Percentiles rank a stretch among this genome's conserved stretches.
Conservation (phyloP, 2,113 vertebrate species). For the Hippocampus barbouri region DNA sequence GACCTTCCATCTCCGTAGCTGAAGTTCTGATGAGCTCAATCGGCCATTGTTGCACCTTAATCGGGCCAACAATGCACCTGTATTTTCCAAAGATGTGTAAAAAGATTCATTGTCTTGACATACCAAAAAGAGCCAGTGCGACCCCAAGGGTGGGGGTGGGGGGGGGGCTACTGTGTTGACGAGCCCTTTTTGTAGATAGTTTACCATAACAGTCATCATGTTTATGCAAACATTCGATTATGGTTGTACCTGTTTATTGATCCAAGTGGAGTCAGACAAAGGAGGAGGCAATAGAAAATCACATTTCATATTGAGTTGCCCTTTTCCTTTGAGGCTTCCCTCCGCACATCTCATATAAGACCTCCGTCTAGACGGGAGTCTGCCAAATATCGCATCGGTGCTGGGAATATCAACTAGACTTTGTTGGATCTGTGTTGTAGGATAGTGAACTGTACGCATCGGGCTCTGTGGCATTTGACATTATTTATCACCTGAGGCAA, state of each 20-base stretch:
- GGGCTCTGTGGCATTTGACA: constrained; percentile 37
- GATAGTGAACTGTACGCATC: constrained; percentile 41
- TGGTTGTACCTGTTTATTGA: constrained; percentile 69
- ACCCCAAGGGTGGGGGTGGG: too few relatives aligned
- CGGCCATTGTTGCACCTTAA: too few relatives aligned
- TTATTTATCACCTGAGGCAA: constrained; percentile 48
- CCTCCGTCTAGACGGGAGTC: constrained; percentile 53
- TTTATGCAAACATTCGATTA: constrained; percentile 58
- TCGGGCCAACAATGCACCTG: too few relatives aligned
- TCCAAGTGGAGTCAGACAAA: constrained; percentile 59
- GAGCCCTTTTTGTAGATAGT: constrained; percentile 6
- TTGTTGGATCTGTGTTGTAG: constrained; percentile 49
- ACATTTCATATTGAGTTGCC: constrained; percentile 70
- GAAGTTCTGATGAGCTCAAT: too few relatives aligned
- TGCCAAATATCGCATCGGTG: constrained; percentile 65
- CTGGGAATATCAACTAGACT: constrained; percentile 65
- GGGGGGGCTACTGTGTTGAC: background rate
- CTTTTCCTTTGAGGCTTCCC: constrained; percentile 64
- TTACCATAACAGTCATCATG: constrained; percentile 38
- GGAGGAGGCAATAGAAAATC: constrained; percentile 54
- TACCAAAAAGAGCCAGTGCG: too few relatives aligned
- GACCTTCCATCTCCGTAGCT: too few relatives aligned
- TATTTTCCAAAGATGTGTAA: too few relatives aligned
- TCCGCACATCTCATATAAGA: constrained; percentile 40
- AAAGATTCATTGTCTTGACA: too few relatives aligned